Percentiles rank a stretch among this genome's conserved stretches.
Conservation (phyloP, 2,888 invertebrate genomes). For the Branchellion lobata region DNA sequence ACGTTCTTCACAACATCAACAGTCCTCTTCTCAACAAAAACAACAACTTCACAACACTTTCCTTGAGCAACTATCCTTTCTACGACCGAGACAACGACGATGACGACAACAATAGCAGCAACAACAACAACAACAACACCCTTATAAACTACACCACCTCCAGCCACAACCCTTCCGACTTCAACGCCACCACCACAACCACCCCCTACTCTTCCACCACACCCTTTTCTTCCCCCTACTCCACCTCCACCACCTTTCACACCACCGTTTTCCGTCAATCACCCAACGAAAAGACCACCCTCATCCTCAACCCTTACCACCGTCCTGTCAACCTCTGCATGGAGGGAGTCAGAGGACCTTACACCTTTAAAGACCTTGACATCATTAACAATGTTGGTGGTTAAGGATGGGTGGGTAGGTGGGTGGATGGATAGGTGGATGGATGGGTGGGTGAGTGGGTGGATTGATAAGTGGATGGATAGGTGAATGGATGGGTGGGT, state of each 20-base stretch:
- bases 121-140: not conserved
- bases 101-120: constrained; percentile 3
- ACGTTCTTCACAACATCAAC: not conserved
- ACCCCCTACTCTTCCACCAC: not conserved
- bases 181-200: not conserved
- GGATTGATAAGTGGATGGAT: not conserved
- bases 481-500: not conserved
- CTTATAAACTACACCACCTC: not conserved
- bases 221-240: not conserved
- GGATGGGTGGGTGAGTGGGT: not conserved
- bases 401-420: not conserved
- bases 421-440: not conserved
- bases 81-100: not conserved
- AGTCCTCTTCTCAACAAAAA: not conserved
- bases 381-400: not conserved
- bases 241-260: not conserved
- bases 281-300: not conserved
- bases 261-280: too few species aligned
- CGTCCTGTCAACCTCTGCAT: not conserved
- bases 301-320: not conserved
- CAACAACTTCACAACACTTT: constrained; percentile 1
- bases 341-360: constrained; percentile 6
- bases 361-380: not conserved
- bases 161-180: not conserved
- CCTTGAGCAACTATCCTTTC: too few species aligned